Base-by-base conservation (phyloP, 2,113 vertebrate genomes). In the Istiophorus platypterus region DNA sequence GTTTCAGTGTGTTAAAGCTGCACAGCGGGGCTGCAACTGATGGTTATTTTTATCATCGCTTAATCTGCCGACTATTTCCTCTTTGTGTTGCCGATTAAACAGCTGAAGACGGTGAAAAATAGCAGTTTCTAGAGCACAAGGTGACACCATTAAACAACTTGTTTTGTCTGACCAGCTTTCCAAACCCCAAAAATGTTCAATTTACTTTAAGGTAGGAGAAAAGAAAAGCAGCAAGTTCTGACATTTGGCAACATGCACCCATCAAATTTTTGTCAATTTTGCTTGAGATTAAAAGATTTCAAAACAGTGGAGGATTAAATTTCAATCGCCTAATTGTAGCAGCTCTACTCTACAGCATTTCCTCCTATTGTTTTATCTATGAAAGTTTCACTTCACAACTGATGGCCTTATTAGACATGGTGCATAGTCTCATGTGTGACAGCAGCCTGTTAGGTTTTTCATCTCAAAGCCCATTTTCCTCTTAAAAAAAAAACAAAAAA, bases 401-500 rank as follows among this genome's bases (percentile, higher is more conserved):
- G 29, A 11, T 64, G 20, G 29, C 2, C 20, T 41, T 24, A 51
- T 75, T 18, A 41, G 61, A 45, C 24, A 49, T 45, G 59, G 59
- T 14, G 45, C 54, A 68, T 29, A 41, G 76, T 59, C 74, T 79
- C 34, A 18, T 39, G 68, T 68, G 66, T 62, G 72, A 86, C 81
- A 41, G 61, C 14, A 6, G 37, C 62, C 65, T 78, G 63, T 84
- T 66, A 80, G 67, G 72, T 42, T 22, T 22, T 59, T 65, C 56
- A 47, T 49, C 66, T 80, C 72, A 85, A 88, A 80, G 42, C 3
- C 58, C 15, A 1, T 66, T 81, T 85, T 57, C 54, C 61, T n/a
- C n/a, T n/a, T n/a, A n/a, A n/a, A n/a, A n/a, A n/a, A n/a, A n/a
- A n/a, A n/a, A n/a, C n/a, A n/a, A n/a, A n/a, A n/a, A n/a, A 18